These are phyloP conservation scores for Epinephelus awoara DNA, from an alignment of 2,797 vertebrate species.

Conservation along the genomic window DNA sequence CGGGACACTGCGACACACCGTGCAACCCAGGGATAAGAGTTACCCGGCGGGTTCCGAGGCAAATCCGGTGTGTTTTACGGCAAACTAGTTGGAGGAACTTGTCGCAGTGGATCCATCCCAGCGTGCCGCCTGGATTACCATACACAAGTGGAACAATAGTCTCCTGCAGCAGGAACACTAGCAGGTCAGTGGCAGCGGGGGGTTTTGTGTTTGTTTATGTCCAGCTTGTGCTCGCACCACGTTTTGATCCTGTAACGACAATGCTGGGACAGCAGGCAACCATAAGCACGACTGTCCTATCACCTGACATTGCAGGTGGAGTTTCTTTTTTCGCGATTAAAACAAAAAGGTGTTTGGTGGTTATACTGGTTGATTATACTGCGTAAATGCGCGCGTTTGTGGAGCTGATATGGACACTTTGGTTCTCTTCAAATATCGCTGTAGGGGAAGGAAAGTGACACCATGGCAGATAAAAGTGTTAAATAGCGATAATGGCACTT, in stretches of 20 bases:
- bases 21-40: conserved; percentile 29
- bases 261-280: background rate
- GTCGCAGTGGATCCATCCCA: conserved; percentile 82
- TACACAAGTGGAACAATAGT: conserved; percentile 80
- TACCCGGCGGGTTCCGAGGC: background rate
- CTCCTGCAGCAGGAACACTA: conserved; percentile 64
- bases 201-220: conserved; percentile 38
- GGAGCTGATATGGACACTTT: background rate
- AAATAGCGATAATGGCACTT: background rate
- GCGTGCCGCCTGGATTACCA: conserved; percentile 74
- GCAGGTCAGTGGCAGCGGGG: conserved; percentile 73
- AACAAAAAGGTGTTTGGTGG: conserved; percentile 9
- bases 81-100: conserved; percentile 81
- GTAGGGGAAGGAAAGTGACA: conserved; percentile 1
- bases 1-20: conserved; percentile 34
- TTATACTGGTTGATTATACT: background rate
- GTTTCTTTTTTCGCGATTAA: conserved; percentile 18
- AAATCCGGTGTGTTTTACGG: conserved; percentile 46
- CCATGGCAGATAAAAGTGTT: conserved; percentile 2
- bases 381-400: background rate
- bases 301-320: conserved; percentile 73
- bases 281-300: conserved; percentile 13
- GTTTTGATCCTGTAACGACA: background rate
- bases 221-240: background rate
- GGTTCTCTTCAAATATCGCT: background rate